Conservation (phyloP, 2,797 vertebrate species). For the Schizopygopsis pylzovi region DNA sequence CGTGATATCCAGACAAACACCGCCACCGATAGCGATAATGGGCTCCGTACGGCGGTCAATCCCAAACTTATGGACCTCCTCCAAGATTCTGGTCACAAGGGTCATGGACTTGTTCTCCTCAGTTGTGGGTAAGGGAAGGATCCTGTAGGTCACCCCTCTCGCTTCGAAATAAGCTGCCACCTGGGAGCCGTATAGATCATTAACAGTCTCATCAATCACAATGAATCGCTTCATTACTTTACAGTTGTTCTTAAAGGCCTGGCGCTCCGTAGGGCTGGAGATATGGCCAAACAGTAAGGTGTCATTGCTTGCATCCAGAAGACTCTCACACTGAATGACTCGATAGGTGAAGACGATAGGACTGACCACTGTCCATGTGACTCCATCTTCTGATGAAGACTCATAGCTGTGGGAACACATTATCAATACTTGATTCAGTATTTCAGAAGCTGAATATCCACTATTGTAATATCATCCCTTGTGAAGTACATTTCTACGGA, state of each 20-base stretch:
- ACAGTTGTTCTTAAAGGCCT: slow-evolving; percentile 35
- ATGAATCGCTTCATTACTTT: slow-evolving; percentile 75
- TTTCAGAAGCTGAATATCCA: neutral
- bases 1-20: slow-evolving; percentile 74
- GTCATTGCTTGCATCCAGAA: slow-evolving; percentile 74
- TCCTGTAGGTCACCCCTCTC: slow-evolving; percentile 71
- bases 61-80: slow-evolving; percentile 74
- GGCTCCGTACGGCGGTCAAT: slow-evolving; percentile 71
- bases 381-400: slow-evolving; percentile 64
- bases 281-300: slow-evolving; percentile 79
- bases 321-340: slow-evolving; percentile 74
- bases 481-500: neutral
- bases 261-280: slow-evolving; percentile 62
- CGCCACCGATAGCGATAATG: slow-evolving; percentile 73
- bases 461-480: neutral
- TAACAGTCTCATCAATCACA: slow-evolving; percentile 77
- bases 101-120: slow-evolving; percentile 81
- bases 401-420: slow-evolving; percentile 72
- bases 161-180: slow-evolving; percentile 75
- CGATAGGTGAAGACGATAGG: slow-evolving; percentile 79
- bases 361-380: slow-evolving; percentile 79
- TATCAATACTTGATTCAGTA: neutral
- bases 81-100: slow-evolving; percentile 71
- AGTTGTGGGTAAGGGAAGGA: slow-evolving; percentile 76
- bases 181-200: slow-evolving; percentile 75